Evolutionary conservation across 1,140 invertebrate species (phyloP).

Genomic region (Lamellibrachia luymesi): DNA sequence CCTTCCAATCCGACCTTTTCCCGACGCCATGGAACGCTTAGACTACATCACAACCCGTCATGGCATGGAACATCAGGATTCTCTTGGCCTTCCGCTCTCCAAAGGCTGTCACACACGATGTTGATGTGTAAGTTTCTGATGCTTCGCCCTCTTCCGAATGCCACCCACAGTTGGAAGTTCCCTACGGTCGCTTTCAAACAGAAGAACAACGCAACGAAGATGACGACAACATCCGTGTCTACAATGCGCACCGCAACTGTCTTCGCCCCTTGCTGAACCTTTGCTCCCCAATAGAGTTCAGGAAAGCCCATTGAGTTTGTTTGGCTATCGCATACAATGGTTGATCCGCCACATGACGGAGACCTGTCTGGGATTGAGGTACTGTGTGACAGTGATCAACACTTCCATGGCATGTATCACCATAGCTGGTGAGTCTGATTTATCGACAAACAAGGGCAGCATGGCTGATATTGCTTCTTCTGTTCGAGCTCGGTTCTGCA

Average conservation of each 20-base stretch:
- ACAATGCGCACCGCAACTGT: not conserved
- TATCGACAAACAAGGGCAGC: no score
- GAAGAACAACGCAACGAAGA: not conserved
- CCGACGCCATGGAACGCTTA: not conserved
- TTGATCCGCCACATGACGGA: no score
- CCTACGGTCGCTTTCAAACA: not conserved
- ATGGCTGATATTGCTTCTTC: no score
- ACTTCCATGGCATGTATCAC: no score
- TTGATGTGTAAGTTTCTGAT: not conserved
- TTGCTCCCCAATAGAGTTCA: no score
- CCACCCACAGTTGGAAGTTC: not conserved
- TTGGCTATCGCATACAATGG: no score
- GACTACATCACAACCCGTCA: constrained; percentile 8
- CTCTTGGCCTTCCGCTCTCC: not conserved
- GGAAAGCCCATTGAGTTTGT: no score
- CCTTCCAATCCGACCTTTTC: constrained; percentile 6
- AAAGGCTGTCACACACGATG: not conserved
- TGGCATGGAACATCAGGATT: not conserved
- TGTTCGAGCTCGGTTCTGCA: no score
- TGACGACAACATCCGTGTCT: not conserved
- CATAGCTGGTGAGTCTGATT: no score
- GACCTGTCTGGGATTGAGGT: no score
- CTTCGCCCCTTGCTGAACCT: not conserved
- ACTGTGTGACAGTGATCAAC: no score
- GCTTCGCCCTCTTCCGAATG: not conserved